A percentile compares a stretch with the other conserved stretches of the same genome.
These are phyloP conservation scores for Enoplolaimus lenunculus DNA, from an alignment of 2,888 invertebrate species.

Conservation along the genomic window DNA sequence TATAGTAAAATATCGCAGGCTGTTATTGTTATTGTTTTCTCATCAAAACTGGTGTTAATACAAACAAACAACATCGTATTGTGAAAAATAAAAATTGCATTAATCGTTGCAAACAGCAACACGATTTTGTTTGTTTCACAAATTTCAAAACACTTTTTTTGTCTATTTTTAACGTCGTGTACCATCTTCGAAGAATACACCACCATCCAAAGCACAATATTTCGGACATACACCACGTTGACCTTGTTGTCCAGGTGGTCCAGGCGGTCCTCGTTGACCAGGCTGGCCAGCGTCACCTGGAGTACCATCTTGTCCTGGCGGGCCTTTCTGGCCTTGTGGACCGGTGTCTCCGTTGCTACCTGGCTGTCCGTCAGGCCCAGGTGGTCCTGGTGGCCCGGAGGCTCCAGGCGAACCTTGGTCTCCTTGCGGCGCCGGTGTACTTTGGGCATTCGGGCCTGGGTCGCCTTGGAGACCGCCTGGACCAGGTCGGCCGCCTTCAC, in stretches of 20 bases:
- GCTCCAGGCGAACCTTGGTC: conserved; percentile 26
- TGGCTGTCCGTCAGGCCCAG: conserved; percentile 17
- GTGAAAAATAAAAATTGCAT: no score
- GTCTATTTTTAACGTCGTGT: conserved; percentile 15
- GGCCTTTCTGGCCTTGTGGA: background rate
- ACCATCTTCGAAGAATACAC: conserved; percentile 20
- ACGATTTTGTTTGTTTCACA: no score
- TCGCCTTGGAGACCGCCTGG: conserved; percentile 20
- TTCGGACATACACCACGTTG: conserved; percentile 17
- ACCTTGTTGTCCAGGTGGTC: conserved; percentile 1
- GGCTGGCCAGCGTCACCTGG: background rate
- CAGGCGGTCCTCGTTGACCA: background rate
- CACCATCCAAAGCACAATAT: conserved; percentile 18
- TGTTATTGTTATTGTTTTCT: no score
- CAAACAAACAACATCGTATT: no score
- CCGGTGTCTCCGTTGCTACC: background rate
- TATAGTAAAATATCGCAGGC: no score
- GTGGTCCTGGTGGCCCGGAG: conserved; percentile 26
- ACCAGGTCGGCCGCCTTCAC: conserved; percentile 21
- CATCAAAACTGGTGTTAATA: no score
- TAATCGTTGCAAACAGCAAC: no score
- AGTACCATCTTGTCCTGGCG: background rate
- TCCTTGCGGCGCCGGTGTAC: conserved; percentile 31
- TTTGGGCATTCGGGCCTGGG: conserved; percentile 13
- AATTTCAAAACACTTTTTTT: no score